Percentiles rank a stretch among this genome's conserved stretches.
Evolutionary conservation across 2,113 vertebrate species (phyloP).

Genomic region (Miniopterus natalensis): DNA sequence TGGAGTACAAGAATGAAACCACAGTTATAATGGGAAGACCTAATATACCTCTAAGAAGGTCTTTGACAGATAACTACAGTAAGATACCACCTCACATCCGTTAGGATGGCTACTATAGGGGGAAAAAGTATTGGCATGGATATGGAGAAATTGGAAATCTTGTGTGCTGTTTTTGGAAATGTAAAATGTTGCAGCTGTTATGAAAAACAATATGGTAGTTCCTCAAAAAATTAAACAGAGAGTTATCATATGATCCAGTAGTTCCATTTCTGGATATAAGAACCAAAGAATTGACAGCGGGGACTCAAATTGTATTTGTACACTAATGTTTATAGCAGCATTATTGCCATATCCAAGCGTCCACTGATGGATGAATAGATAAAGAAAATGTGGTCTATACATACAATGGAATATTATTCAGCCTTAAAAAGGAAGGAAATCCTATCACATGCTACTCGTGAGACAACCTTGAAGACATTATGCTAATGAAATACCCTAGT

Average conservation of each 20-base stretch:
- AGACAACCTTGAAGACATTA: not conserved
- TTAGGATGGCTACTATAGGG: not conserved
- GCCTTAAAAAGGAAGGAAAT: not conserved
- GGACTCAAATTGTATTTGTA: too few relatives aligned
- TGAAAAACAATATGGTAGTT: not conserved
- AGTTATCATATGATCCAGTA: not conserved
- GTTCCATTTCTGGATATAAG: not conserved
- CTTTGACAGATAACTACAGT: not conserved
- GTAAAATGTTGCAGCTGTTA: not conserved
- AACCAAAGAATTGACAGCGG: not conserved
- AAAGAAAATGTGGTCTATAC: not conserved
- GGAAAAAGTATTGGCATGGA: not conserved
- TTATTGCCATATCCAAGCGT: not conserved
- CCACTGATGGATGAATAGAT: not conserved
- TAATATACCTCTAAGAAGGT: not conserved
- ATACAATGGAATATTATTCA: not conserved
- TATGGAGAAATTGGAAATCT: not conserved
- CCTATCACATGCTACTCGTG: not conserved
- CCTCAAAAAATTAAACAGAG: not conserved
- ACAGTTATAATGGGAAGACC: not conserved
- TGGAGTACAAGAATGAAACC: slow-evolving; percentile 1
- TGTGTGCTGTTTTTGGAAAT: not conserved
- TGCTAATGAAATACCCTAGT: not conserved
- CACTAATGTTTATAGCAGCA: not conserved
- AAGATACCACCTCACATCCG: not conserved